Base-by-base conservation (phyloP, 2,888 invertebrate genomes). In the Eupithecia inturbata region DNA sequence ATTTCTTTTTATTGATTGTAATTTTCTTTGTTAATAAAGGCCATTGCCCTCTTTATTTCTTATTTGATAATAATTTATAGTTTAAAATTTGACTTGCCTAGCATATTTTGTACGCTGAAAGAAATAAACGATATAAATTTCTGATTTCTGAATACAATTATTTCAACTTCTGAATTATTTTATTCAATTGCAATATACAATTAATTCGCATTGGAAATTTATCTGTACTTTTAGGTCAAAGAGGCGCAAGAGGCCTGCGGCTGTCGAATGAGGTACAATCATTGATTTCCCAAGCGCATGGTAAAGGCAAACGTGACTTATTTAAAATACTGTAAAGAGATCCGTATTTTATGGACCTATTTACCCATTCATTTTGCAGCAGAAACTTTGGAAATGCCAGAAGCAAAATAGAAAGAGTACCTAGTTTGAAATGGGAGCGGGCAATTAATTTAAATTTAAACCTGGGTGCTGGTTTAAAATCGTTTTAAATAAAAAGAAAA, bases 201-300 rank as follows among this genome's bases (percentile, higher is more conserved):
- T 64, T 64, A 36, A 57, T 33, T 33, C n/a, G n/a, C 14, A 64
- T 64, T 22, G 63, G 63, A 19, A 64, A n/a, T 36, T 22, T n/a
- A 64, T 67, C 16, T 6, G 39, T 45, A 67, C 45, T 41, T 67
- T 45, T 67, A 67, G 41, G 41, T 67, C 41, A 67, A 45, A 67
- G 19, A 41, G 67, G 16, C 45, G 45, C 67, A n/a, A 33, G 63
- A n/a, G 63, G 63, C 63, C 36, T 64, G 36, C 74, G 77, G 82
- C 82, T 81, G 82, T 78, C 78, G 81, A 87, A 85, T 85, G 66
- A 22, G 9, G 39, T 64, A 36, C 33, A 41, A 85, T 87, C 90
- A 90, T 87, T 92, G 92, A 92, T 92, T 92, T 92, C 91, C 91
- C 91, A 79, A 82, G 92, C 85, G 91, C 87, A 86, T 91, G 89